Conservation (phyloP, 2,113 vertebrate species). For the Oryzias melastigma region DNA sequence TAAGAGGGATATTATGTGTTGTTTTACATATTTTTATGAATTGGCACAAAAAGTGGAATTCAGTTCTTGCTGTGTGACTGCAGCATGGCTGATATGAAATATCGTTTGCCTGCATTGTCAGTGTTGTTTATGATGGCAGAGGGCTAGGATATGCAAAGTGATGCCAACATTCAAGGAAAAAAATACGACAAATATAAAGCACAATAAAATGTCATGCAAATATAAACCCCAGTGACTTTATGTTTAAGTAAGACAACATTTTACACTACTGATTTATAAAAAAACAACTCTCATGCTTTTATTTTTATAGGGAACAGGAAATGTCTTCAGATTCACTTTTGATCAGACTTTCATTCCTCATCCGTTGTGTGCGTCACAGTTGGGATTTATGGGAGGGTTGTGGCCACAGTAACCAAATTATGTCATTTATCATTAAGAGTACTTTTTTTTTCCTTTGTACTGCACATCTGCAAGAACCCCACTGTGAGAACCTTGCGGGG, state of each 20-base stretch:
- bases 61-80: too few species aligned
- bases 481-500: conserved; percentile 59
- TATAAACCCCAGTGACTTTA: conserved; percentile 2
- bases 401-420: conserved; percentile 30
- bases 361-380: conserved; percentile 10
- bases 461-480: conserved; percentile 41
- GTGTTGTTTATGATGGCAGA: conserved; percentile 32
- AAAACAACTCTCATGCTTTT: conserved; percentile 10
- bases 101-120: background rate
- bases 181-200: conserved; percentile 9
- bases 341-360: conserved; percentile 24
- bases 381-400: background rate
- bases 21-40: conserved; percentile 49
- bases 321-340: background rate
- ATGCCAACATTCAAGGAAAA: conserved; percentile 4
- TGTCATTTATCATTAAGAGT: conserved; percentile 45
- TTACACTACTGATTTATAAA: background rate
- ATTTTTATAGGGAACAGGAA: conserved; percentile 8
- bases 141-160: conserved; percentile 13
- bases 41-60: conserved; percentile 38
- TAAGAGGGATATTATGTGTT: conserved; percentile 29
- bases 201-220: conserved; percentile 15
- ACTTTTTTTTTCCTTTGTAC: conserved; percentile 27
- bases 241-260: background rate
- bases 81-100: too few species aligned